Base-by-base conservation (phyloP, 2,888 invertebrate species). In the Xylota segnis region DNA sequence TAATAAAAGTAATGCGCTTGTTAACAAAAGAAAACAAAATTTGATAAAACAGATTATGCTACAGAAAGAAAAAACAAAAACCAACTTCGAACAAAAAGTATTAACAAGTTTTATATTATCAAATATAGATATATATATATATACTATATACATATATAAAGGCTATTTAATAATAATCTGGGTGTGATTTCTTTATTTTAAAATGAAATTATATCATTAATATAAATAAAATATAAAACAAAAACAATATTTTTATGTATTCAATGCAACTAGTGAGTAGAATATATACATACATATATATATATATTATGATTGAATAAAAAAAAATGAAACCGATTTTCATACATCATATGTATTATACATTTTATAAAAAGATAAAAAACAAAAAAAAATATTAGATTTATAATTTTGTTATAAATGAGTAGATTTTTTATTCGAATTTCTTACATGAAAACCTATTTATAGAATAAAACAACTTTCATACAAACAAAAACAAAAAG, bases 401-500 rank as follows among this genome's bases (percentile, higher is more conserved):
- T 86, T 81, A 86, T 86, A 87, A 87, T 82, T 87, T 88, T 88
- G 87, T 88, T 87, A 88, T 79, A 88, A 87, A 88, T 87, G 87
- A 88, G 89, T 89, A 89, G 89, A 89, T 89, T 89, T 89, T 89
- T 89, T 89, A 89, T 89, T 89, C 88, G 87, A 87, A 88, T 88
- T 89, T 88, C 87, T 84, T 88, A 87, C 75, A 88, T 83, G 82
- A 86, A 82, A 84, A 84, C 70, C 82, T 82, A 86, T 77, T 86
- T 82, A 82, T 86, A 86, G 72, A 72, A 52, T 50, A 66, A 72
- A 59, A 72, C 71, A 83, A 82, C 86, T 82, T 86, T 86, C 86
- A 82, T 86, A 86, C 82, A 86, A 77, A 68, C 40, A 72, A 71
- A 65, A 61, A 72, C 40, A 66, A 61, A 70, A 54, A 81, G 2